Conservation (phyloP, 2,797 vertebrate genomes). For the Sarcophilus harrisii region DNA sequence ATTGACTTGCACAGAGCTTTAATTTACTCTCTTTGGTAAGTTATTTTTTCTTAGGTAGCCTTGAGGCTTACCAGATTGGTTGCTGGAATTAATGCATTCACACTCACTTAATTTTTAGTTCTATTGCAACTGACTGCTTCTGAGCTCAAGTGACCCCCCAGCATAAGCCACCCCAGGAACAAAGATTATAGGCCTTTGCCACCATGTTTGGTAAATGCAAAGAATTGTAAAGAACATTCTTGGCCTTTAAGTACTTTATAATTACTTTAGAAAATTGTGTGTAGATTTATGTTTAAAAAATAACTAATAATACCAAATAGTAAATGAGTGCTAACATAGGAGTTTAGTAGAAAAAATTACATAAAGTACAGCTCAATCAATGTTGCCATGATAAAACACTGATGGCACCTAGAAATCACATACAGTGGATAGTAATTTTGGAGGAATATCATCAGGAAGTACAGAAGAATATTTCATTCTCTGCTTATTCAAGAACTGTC, state of each 20-base stretch:
- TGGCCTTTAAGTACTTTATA: not conserved
- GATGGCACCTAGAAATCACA: not conserved
- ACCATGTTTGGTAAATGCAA: not conserved
- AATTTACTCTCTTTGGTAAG: not conserved
- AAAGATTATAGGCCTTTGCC: not conserved
- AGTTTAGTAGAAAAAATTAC: no score
- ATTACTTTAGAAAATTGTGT: not conserved
- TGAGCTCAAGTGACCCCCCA: not conserved
- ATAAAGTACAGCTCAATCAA: not conserved
- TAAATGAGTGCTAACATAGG: not conserved
- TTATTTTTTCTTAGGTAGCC: not conserved
- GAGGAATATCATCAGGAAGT: not conserved
- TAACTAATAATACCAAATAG: not conserved
- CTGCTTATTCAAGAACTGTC: not conserved
- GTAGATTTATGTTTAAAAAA: not conserved
- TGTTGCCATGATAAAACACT: not conserved
- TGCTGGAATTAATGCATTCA: not conserved
- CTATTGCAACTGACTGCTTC: not conserved
- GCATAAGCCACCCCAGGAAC: not conserved
- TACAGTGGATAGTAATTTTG: no score
- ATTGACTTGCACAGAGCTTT: not conserved
- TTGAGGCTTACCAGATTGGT: not conserved
- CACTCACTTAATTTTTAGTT: not conserved
- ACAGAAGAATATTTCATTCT: not conserved
- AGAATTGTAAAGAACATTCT: not conserved